Conservation (phyloP, 2,888 invertebrate species). For the Nomada lathburiana region DNA sequence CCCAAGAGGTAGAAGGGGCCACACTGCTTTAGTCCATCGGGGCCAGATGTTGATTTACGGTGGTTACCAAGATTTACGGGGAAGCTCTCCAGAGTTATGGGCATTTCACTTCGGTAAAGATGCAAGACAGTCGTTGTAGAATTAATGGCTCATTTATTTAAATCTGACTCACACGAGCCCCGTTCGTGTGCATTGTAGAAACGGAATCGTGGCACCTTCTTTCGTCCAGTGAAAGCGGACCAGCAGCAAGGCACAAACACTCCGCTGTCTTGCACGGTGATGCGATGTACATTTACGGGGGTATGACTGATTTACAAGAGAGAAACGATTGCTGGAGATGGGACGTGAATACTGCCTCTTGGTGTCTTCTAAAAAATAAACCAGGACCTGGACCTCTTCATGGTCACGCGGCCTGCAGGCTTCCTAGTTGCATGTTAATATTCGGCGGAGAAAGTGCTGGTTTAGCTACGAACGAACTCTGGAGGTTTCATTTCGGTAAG, state of each 20-base stretch:
- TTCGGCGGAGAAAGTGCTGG: slow-evolving; percentile 92
- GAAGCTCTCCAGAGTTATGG: slow-evolving; percentile 94
- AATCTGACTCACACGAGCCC: neutral
- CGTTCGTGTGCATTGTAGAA: slow-evolving; percentile 85
- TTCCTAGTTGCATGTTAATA: slow-evolving; percentile 91
- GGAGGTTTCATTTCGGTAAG: slow-evolving; percentile 93
- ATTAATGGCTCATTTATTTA: too few relatives aligned
- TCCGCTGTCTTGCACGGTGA: slow-evolving; percentile 92
- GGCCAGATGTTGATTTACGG: slow-evolving; percentile 94
- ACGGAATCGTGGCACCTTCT: slow-evolving; percentile 92
- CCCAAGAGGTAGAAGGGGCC: slow-evolving; percentile 93
- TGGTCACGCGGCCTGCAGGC: slow-evolving; percentile 91
- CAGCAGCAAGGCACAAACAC: slow-evolving; percentile 93
- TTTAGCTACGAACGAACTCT: slow-evolving; percentile 90
- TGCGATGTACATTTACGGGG: slow-evolving; percentile 94
- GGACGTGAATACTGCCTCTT: slow-evolving; percentile 88
- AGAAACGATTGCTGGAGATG: slow-evolving; percentile 92
- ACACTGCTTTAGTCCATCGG: slow-evolving; percentile 91
- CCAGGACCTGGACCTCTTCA: slow-evolving; percentile 90
- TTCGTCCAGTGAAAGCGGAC: slow-evolving; percentile 85
- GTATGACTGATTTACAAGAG: slow-evolving; percentile 93
- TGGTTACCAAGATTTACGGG: slow-evolving; percentile 93
- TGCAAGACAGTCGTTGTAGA: neutral
- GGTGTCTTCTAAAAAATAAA: slow-evolving; percentile 88
- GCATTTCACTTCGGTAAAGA: slow-evolving; percentile 92